Percentiles rank a stretch among this genome's conserved stretches.
Conservation (phyloP, 2,113 vertebrate species). For the Gopherus evgoodei region DNA sequence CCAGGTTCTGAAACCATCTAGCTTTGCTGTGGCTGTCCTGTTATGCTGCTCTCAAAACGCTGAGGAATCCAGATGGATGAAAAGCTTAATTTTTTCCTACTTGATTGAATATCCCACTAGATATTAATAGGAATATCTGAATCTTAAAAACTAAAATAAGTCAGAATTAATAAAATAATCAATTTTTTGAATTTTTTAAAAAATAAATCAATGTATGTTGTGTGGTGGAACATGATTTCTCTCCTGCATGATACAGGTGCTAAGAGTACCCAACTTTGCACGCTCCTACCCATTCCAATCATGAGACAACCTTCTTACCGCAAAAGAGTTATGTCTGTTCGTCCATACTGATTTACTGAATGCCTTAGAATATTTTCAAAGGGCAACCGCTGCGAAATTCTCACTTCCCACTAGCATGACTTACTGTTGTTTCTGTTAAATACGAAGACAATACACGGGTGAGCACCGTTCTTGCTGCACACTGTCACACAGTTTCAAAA, state of each 20-base stretch:
- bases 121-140: fast-evolving
- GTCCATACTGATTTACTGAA: not conserved
- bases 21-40: too few species aligned
- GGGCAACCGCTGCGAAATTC: not conserved
- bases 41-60: not conserved
- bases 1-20: too few species aligned
- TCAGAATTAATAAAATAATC: not conserved
- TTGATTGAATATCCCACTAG: not conserved
- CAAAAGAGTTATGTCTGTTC: not conserved
- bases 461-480: constrained; percentile 39
- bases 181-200: not conserved
- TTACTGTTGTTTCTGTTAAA: constrained; percentile 22
- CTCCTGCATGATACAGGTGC: not conserved
- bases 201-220: not conserved
- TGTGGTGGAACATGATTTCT: not conserved
- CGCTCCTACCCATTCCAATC: not conserved
- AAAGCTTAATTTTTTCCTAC: not conserved
- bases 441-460: not conserved
- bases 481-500: fast-evolving
- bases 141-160: not conserved
- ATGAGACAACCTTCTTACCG: not conserved
- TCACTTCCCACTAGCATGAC: constrained; percentile 25
- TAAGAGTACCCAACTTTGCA: not conserved
- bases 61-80: not conserved
- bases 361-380: not conserved